Conservation (phyloP, 2,888 invertebrate species). For the Onchidella celtica region DNA sequence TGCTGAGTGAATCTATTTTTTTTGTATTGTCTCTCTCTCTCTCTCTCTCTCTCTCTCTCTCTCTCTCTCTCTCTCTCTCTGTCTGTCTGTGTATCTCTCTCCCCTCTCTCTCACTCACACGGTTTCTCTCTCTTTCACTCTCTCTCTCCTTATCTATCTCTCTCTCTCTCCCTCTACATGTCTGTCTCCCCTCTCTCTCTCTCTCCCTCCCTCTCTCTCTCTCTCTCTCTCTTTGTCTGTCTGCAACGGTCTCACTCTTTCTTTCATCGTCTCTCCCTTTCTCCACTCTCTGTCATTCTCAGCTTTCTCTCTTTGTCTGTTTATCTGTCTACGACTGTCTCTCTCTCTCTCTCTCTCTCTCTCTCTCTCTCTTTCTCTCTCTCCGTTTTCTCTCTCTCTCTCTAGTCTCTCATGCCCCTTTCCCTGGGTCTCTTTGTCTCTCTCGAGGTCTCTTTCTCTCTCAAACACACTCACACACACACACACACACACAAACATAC, state of each 20-base stretch:
- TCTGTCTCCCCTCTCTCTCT: constrained; percentile 7
- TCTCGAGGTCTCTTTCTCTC: no score
- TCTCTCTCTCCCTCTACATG: background rate
- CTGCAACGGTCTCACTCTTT: constrained; percentile 5
- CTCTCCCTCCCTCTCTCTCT: background rate
- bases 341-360: background rate
- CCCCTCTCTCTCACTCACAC: constrained; percentile 8
- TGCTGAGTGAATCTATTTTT: no score
- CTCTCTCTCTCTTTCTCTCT: background rate
- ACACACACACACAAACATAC: no score
- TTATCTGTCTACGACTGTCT: background rate
- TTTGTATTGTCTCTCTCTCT: constrained; percentile 6
- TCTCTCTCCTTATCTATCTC: background rate
- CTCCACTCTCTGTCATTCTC: background rate
- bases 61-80: constrained; percentile 35
- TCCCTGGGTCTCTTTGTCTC: no score
- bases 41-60: constrained; percentile 24
- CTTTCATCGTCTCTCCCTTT: background rate
- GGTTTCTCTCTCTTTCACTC: constrained; percentile 33
- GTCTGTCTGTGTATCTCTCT: constrained; percentile 18
- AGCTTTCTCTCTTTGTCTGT: constrained; percentile 23
- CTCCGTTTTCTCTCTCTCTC: background rate
- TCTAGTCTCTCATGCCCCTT: no score
- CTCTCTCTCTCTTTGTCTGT: constrained; percentile 7
- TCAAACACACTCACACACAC: no score